These are phyloP conservation scores for Mus musculus DNA, from an alignment of 2,113 vertebrate genomes.

Conservation along the genomic window GRCm39 chr7:100434501-100435000, in stretches of 20 bases:
- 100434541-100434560: conserved; percentile 36
- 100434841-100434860: conserved; percentile 80
- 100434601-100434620: conserved; percentile 2
- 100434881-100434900: conserved; percentile 81
- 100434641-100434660: conserved; percentile 5
- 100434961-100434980: conserved; percentile 73
- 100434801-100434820: conserved; percentile 75
- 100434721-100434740: conserved; percentile 6
- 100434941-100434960: conserved; percentile 76
- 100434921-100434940: conserved; percentile 79
- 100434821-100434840: conserved; percentile 83
- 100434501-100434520: conserved; percentile 54
- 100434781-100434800: conserved; percentile 31
- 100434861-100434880: conserved; percentile 71
- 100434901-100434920: conserved; percentile 81
- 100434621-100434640: conserved; percentile 44
- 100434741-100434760: conserved; percentile 12
- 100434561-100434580: conserved; percentile 16
- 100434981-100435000: conserved; percentile 73
- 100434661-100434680: neutral
- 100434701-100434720: conserved; percentile 36
- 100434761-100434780: conserved; percentile 33
- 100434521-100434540: conserved; percentile 42
- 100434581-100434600: neutral
- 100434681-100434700: conserved; percentile 19